phyloP scores from a whole-genome alignment of 1,140 invertebrate genomes.

The Lepidurus arcticus region DNA sequence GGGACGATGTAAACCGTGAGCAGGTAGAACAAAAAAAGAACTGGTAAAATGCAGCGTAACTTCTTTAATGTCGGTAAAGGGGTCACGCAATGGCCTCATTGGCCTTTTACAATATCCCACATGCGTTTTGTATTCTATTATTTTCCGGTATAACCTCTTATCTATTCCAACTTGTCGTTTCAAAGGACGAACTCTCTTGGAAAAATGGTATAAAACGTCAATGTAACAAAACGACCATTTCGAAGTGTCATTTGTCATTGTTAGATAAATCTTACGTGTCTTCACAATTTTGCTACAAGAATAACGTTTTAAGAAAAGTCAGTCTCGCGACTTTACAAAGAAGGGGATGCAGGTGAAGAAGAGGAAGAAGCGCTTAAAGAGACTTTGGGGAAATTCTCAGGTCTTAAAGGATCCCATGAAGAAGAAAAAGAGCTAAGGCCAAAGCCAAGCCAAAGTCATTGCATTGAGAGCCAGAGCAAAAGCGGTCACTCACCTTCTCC shows the following conservation, averaged over 20 bases:
- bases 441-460: conserved; percentile 12
- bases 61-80: conserved; percentile 14
- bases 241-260: neutral
- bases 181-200: neutral
- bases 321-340: neutral
- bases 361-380: neutral
- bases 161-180: neutral
- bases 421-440: conserved; percentile 15
- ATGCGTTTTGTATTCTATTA: neutral
- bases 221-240: neutral
- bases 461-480: conserved; percentile 5
- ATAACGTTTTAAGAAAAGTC: neutral
- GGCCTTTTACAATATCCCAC: conserved; percentile 11
- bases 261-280: neutral
- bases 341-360: neutral
- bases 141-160: neutral
- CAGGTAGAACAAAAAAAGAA: neutral
- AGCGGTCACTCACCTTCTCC: conserved; percentile 17
- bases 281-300: neutral
- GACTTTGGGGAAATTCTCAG: neutral
- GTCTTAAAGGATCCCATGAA: neutral
- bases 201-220: neutral
- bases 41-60: neutral
- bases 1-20: neutral
- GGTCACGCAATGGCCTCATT: conserved; percentile 12